Percentiles rank a stretch among this genome's conserved stretches.
phyloP scores from a whole-genome alignment of 1,140 invertebrate species.

The Glossosoma conforme region DNA sequence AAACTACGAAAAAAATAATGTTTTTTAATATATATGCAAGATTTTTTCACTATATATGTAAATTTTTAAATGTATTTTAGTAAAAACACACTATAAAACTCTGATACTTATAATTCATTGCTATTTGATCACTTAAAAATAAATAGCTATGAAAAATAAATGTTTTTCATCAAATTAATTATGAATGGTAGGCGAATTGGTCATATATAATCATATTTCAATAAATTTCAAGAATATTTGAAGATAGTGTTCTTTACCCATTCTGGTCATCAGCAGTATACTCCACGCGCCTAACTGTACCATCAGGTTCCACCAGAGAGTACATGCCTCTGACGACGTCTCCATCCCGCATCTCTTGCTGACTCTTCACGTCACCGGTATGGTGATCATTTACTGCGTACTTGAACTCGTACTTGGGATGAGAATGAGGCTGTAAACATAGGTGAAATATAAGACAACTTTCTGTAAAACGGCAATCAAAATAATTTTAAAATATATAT shows the following conservation, averaged over 20 bases:
- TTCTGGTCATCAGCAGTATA: slow-evolving; percentile 39
- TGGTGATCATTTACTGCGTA: slow-evolving; percentile 37
- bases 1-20: slow-evolving; percentile 26
- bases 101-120: too few species aligned
- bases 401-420: slow-evolving; percentile 36
- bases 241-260: slow-evolving; percentile 34
- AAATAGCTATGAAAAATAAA: too few species aligned
- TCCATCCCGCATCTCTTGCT: slow-evolving; percentile 38
- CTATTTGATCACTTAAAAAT: too few species aligned
- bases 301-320: slow-evolving; percentile 38
- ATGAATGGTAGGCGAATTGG: neutral
- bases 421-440: slow-evolving; percentile 20
- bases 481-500: too few species aligned
- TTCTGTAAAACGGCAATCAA: too few species aligned
- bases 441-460: neutral
- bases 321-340: slow-evolving; percentile 39
- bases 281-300: slow-evolving; percentile 39
- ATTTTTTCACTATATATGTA: too few species aligned
- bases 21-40: too few species aligned
- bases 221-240: neutral
- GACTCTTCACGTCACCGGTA: slow-evolving; percentile 38
- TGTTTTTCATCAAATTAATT: neutral
- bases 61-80: too few species aligned
- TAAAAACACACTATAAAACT: too few species aligned
- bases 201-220: slow-evolving; percentile 5